Conservation (phyloP, 2,113 vertebrate genomes). For the Caloenas nicobarica region DNA sequence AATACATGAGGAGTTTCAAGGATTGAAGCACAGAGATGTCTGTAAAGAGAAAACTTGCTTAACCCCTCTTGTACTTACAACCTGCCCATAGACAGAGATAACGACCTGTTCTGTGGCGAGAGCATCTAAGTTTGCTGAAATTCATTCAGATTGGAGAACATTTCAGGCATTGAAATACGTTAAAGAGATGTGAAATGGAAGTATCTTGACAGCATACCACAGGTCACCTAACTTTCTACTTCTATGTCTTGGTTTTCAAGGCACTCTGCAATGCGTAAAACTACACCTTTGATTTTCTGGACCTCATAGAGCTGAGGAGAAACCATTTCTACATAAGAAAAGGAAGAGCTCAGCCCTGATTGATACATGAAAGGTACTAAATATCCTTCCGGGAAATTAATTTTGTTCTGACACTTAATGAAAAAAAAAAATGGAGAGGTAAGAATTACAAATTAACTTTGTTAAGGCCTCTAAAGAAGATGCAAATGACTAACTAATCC, state of each 20-base stretch:
- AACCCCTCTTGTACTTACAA: not conserved
- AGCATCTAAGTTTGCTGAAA: not conserved
- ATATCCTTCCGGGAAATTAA: slow-evolving; percentile 24
- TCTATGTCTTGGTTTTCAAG: not conserved
- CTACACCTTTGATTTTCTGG: not conserved
- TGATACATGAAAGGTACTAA: slow-evolving; percentile 56
- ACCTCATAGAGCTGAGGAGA: not conserved
- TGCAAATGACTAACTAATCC: slow-evolving; percentile 49
- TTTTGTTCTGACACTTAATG: slow-evolving; percentile 8
- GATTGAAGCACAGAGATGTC: not conserved
- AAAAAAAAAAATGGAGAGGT: not conserved
- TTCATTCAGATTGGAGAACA: not conserved
- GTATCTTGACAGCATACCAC: not conserved
- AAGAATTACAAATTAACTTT: slow-evolving; percentile 56
- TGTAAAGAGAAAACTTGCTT: not conserved
- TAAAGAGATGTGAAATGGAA: not conserved
- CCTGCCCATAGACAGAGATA: not conserved
- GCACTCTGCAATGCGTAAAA: not conserved
- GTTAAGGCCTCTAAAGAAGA: slow-evolving; percentile 42
- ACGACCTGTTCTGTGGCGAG: not conserved
- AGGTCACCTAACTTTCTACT: not conserved
- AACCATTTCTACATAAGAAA: slow-evolving; percentile 6
- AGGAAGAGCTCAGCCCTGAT: slow-evolving; percentile 9
- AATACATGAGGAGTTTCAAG: not conserved
- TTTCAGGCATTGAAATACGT: not conserved